Evolutionary conservation across 2,888 invertebrate species (phyloP).

Genomic region (Cataglyphis rosenhaueri): DNA sequence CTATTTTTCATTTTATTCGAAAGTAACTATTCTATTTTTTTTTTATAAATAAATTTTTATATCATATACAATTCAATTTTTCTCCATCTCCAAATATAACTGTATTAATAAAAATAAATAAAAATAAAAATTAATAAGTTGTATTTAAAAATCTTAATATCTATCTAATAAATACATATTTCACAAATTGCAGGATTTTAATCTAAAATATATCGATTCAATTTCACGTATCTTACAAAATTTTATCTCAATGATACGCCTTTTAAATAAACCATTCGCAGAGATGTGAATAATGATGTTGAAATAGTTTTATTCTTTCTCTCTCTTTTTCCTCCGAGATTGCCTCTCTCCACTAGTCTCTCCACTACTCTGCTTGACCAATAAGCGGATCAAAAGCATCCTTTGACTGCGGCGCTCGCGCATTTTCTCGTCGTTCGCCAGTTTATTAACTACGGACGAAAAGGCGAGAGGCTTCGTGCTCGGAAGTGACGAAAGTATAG

Average conservation of each 20-base stretch:
- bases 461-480: constrained; percentile 44
- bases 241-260: background rate
- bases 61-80: background rate
- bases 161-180: constrained; percentile 1
- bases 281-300: constrained; percentile 32
- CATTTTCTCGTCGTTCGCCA: constrained; percentile 63
- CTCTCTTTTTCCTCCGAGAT: background rate
- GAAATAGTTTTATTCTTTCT: constrained; percentile 32
- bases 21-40: background rate
- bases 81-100: no score
- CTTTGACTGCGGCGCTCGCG: constrained; percentile 67
- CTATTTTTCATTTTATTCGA: constrained; percentile 10
- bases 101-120: background rate
- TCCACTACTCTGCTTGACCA: constrained; percentile 53
- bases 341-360: constrained; percentile 33
- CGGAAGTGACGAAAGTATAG: constrained; percentile 51
- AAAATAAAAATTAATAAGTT: background rate
- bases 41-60: constrained; percentile 3
- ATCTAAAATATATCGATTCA: background rate
- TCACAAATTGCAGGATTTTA: background rate
- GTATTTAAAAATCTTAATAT: background rate
- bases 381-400: constrained; percentile 67
- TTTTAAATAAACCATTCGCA: background rate
- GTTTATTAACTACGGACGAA: constrained; percentile 67
- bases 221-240: background rate